phyloP scores from a whole-genome alignment of 2,888 invertebrate genomes.

The Nycteola revayana region DNA sequence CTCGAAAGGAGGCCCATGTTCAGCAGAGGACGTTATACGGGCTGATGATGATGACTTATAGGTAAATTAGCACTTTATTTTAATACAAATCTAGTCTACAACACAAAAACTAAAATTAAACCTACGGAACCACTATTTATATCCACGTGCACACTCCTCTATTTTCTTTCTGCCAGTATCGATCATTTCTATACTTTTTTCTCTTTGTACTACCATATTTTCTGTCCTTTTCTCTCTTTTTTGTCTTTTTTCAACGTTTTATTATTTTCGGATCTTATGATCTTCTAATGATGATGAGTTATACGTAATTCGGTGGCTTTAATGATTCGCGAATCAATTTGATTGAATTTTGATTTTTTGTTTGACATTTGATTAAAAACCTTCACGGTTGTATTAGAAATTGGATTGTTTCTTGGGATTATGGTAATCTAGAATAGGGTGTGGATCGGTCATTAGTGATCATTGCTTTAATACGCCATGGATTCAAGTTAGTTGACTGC shows the following conservation, averaged over 20 bases:
- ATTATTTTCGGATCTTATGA: constrained; percentile 59
- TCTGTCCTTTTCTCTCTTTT: constrained; percentile 34
- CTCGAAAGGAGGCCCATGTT: too few relatives aligned
- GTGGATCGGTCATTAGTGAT: neutral
- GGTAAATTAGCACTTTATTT: too few relatives aligned
- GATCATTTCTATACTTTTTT: constrained; percentile 37
- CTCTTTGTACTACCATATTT: constrained; percentile 30
- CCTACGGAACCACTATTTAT: constrained; percentile 22
- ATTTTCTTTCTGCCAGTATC: constrained; percentile 30
- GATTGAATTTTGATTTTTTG: constrained; percentile 17
- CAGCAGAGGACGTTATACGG: too few relatives aligned
- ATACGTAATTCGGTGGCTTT: constrained; percentile 47
- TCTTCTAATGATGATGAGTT: constrained; percentile 58
- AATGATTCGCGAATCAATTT: constrained; percentile 48
- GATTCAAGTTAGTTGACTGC: too few relatives aligned
- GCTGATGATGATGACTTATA: too few relatives aligned
- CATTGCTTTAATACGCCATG: too few relatives aligned
- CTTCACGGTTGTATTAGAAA: too few relatives aligned
- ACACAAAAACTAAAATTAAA: neutral
- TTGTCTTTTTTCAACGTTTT: constrained; percentile 42
- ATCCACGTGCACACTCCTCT: constrained; percentile 28
- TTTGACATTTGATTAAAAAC: constrained; percentile 23
- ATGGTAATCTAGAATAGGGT: neutral
- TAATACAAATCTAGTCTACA: too few relatives aligned
- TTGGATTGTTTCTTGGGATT: too few relatives aligned